These are phyloP conservation scores for Euwallacea similis DNA, from an alignment of 1,140 invertebrate genomes.

Conservation along the genomic window DNA sequence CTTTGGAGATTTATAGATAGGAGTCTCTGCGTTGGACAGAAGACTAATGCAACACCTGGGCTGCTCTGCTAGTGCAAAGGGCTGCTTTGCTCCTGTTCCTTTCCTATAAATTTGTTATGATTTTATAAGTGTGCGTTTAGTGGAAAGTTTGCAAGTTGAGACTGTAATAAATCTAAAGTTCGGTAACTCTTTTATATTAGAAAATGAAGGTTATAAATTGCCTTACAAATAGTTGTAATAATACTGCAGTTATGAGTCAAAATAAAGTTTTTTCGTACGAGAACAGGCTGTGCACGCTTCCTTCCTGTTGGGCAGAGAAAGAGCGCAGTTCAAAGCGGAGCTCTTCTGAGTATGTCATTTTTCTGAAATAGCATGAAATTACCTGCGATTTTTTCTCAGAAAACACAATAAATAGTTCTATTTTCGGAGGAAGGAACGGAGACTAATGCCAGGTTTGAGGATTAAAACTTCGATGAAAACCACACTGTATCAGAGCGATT, in stretches of 20 bases:
- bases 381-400: too few species aligned
- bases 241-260: constrained; percentile 51
- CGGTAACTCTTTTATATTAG: too few species aligned
- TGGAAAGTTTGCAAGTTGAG: too few species aligned
- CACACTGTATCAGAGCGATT: too few species aligned
- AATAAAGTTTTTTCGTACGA: constrained; percentile 88
- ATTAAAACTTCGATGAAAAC: neutral
- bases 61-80: neutral
- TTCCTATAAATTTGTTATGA: too few species aligned
- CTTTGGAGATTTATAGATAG: constrained; percentile 38
- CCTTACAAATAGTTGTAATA: too few species aligned
- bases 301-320: constrained; percentile 92
- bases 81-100: too few species aligned
- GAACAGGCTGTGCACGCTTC: constrained; percentile 95
- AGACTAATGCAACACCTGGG: constrained; percentile 40
- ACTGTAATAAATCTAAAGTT: too few species aligned
- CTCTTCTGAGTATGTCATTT: constrained; percentile 86
- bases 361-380: constrained; percentile 55
- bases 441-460: neutral
- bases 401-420: neutral
- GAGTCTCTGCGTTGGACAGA: constrained; percentile 32
- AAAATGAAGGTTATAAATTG: too few species aligned
- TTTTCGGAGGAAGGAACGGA: neutral
- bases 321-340: constrained; percentile 94
- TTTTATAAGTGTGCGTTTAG: too few species aligned